Evolutionary conservation across 2,113 vertebrate species (phyloP).

Genomic region (Mormyrus iriodes): DNA sequence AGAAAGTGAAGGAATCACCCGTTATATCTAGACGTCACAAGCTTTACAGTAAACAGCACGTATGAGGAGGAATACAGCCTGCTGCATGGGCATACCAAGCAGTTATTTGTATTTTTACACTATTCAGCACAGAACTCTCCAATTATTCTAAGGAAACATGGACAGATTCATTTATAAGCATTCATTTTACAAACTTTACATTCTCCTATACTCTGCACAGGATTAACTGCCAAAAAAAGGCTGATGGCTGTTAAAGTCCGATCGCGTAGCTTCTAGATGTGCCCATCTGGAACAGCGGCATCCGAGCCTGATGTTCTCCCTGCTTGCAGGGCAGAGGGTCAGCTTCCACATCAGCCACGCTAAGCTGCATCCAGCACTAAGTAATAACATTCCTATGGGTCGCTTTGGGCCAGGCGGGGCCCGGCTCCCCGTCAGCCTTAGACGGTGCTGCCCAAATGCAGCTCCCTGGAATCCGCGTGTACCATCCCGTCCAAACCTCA

Average conservation of each 20-base stretch:
- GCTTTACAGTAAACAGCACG: background rate
- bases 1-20: background rate
- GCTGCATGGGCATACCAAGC: background rate
- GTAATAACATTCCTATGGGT: background rate
- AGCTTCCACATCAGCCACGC: background rate
- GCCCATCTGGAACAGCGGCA: background rate
- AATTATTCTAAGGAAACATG: background rate
- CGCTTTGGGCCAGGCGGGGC: background rate
- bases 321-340: background rate
- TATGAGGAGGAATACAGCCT: background rate
- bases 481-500: background rate
- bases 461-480: background rate
- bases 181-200: background rate
- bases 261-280: constrained; percentile 11
- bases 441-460: background rate
- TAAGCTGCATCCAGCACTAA: background rate
- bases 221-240: background rate
- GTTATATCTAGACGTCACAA: background rate
- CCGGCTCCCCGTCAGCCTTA: background rate
- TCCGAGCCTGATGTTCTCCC: background rate
- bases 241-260: background rate
- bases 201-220: constrained; percentile 4
- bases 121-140: background rate
- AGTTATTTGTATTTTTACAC: background rate
- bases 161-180: background rate